A percentile compares a stretch with the other conserved stretches of the same genome.
These are phyloP conservation scores for Cryptocephalus primarius DNA, from an alignment of 2,888 invertebrate species.

Conservation along the genomic window DNA sequence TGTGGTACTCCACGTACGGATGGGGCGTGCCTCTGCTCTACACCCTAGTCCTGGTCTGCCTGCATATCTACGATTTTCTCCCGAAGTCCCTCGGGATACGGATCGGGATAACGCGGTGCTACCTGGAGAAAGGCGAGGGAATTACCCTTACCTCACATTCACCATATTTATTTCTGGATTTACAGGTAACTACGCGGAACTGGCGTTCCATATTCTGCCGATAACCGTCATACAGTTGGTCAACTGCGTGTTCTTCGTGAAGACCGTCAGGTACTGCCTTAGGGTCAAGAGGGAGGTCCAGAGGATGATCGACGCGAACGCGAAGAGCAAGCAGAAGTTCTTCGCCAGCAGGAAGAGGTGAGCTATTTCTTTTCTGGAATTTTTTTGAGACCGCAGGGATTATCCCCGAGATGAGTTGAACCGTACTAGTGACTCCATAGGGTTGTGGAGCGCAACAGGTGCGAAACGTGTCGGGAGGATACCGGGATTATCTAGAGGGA, in stretches of 20 bases:
- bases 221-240: constrained; percentile 49
- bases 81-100: constrained; percentile 17
- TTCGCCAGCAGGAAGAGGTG: constrained; percentile 55
- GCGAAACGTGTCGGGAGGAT: too few species aligned
- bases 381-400: not conserved
- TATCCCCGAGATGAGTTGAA: too few species aligned
- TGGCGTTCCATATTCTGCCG: constrained; percentile 36
- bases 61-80: constrained; percentile 42
- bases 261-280: constrained; percentile 59
- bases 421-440: too few species aligned
- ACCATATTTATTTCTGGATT: not conserved
- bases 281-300: constrained; percentile 64
- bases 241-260: constrained; percentile 54
- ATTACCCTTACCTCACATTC: not conserved
- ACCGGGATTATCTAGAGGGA: too few species aligned
- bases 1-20: constrained; percentile 58
- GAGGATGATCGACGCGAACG: constrained; percentile 43
- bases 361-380: not conserved
- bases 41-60: constrained; percentile 42
- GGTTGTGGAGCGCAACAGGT: too few species aligned
- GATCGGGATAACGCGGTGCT: constrained; percentile 14
- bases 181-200: constrained; percentile 19
- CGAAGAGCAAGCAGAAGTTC: constrained; percentile 14
- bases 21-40: constrained; percentile 54
- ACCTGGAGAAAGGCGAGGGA: constrained; percentile 14